Evolutionary conservation across 1,140 invertebrate genomes (phyloP).

Genomic region (Thalassaphorura encarpata): DNA sequence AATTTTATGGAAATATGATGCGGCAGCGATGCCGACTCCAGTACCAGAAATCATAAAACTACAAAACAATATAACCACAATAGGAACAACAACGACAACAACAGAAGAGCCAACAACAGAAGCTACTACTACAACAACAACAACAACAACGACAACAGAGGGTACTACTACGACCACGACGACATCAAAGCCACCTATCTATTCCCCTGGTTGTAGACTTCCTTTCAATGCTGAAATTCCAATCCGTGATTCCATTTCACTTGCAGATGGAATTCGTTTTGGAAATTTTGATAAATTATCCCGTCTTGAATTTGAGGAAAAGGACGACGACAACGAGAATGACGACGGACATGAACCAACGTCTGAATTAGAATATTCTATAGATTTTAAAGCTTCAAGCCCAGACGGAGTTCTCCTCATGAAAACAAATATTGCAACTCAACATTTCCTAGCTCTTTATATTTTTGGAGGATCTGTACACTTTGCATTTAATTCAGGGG

Average conservation of each 20-base stretch:
- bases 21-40: no score
- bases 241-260: constrained; percentile 4
- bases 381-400: constrained; percentile 69
- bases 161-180: no score
- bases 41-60: no score
- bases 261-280: constrained; percentile 27
- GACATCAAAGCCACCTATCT: constrained; percentile 6
- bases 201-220: constrained; percentile 19
- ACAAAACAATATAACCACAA: no score
- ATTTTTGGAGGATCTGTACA: constrained; percentile 50
- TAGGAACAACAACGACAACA: no score
- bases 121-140: no score
- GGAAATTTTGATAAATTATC: constrained; percentile 28
- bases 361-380: constrained; percentile 54
- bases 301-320: constrained; percentile 17
- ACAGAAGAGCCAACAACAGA: no score
- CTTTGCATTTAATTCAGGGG: constrained; percentile 47
- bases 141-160: no score
- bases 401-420: constrained; percentile 74
- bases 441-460: constrained; percentile 70
- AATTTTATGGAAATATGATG: no score
- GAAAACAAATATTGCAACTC: constrained; percentile 51
- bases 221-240: constrained; percentile 9
- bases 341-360: no score
- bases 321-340: constrained; percentile 23